A percentile compares a stretch with the other conserved stretches of the same genome.
These are phyloP conservation scores for Ridgeia piscesae DNA, from an alignment of 1,140 invertebrate species.

Conservation along the genomic window DNA sequence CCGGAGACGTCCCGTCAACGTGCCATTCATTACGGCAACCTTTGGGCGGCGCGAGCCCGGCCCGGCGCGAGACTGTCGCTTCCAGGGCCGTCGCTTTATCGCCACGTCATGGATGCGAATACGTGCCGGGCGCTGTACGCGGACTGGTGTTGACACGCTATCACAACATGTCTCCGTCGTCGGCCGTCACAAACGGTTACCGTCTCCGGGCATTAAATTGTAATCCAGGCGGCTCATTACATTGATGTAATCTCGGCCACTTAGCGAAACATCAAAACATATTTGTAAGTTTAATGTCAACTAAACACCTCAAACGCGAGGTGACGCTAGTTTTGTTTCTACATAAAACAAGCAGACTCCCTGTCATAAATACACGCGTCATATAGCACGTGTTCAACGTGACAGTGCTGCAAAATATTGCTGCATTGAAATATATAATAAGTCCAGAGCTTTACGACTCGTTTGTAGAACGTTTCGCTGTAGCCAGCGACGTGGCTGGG, in stretches of 20 bases:
- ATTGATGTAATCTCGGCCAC: too few species aligned
- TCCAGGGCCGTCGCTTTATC: neutral
- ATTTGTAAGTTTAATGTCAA: too few species aligned
- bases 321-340: neutral
- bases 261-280: neutral
- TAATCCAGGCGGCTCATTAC: too few species aligned
- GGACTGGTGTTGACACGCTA: neutral
- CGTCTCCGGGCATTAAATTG: neutral
- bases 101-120: neutral
- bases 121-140: neutral
- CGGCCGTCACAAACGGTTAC: neutral
- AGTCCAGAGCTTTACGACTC: too few species aligned
- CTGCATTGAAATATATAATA: too few species aligned
- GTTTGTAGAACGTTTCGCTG: too few species aligned
- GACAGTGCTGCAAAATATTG: neutral
- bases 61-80: neutral
- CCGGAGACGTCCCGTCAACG: neutral
- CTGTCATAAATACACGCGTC: too few species aligned
- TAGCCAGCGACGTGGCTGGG: too few species aligned
- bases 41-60: neutral
- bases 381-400: neutral
- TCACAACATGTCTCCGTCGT: neutral
- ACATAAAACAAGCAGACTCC: neutral
- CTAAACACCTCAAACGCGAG: too few species aligned
- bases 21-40: neutral